A percentile compares a stretch with the other conserved stretches of the same genome.
These are phyloP conservation scores for Cricetomys ansorgei DNA, from an alignment of 2,113 vertebrate species.

Conservation along the genomic window DNA sequence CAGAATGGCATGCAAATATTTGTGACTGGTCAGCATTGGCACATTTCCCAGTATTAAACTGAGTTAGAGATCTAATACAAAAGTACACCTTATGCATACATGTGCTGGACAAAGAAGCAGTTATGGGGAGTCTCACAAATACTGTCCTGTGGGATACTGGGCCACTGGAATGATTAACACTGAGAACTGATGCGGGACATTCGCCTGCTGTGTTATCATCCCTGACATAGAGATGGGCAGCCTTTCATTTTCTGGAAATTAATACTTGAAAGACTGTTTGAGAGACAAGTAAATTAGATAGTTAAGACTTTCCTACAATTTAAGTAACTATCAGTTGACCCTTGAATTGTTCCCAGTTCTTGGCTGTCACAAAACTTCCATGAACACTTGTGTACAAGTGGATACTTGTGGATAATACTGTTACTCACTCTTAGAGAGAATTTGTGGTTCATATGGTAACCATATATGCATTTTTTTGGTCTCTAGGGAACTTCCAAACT, in stretches of 20 bases:
- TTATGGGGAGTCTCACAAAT: not conserved
- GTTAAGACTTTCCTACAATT: not conserved
- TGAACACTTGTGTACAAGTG: not conserved
- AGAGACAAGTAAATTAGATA: no score
- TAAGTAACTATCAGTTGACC: not conserved
- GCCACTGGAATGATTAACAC: not conserved
- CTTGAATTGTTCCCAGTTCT: not conserved
- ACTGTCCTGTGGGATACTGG: no score
- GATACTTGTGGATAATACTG: not conserved
- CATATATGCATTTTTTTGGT: not conserved
- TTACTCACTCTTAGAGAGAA: not conserved
- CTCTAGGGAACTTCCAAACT: not conserved
- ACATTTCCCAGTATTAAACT: not conserved
- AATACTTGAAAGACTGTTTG: conserved; percentile 4
- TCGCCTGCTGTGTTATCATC: not conserved
- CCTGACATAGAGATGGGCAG: not conserved
- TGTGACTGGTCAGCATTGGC: not conserved
- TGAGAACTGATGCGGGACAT: not conserved
- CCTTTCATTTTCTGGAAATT: conserved; percentile 24
- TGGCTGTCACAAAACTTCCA: not conserved
- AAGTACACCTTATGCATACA: not conserved
- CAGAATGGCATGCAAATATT: not conserved
- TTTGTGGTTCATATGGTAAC: not conserved
- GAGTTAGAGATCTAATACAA: not conserved
- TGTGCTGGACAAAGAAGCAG: not conserved